Evolutionary conservation across 2,113 vertebrate genomes (phyloP), one percentile per base, ranked within the genome.

Genomic region (Holacanthus passer): DNA sequence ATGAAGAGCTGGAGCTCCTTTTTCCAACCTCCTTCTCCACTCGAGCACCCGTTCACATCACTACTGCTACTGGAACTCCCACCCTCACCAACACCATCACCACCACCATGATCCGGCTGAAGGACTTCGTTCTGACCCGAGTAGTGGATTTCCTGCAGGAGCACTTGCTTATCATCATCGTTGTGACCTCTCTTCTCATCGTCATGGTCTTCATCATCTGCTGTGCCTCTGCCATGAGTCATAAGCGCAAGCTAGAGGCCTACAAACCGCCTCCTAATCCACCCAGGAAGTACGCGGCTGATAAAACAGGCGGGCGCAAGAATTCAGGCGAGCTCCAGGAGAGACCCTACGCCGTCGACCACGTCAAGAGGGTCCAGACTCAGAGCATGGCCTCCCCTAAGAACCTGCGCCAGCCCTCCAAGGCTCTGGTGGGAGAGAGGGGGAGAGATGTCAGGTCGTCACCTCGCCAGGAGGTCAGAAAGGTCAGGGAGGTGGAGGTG

Each of bases 141-240:
- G 95, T 99, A 14, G 95, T 96, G 94, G 96, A 96, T 65, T 97
- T 99, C 93, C 94, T 99, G 90, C 96, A 96, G 76, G 95, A 97
- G 69, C 95, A 99, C 17, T 89, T 96, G 91, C 94, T 98, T 91
- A 95, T 98, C 88, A 96, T 97, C 63, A 95, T 97, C 0, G 97
- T 99, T 16, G 96, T 97, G 80, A 96, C 97, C 75, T 97, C 97
- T 1, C 92, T 99, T 75, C 94, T 95, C 73, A 96, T 98, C 3
- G 94, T 99, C 86, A 93, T 98, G 77, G 95, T 99, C 90, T 97
- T 98, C 90, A 96, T 97, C 19, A 91, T 97, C 82, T 99, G 98
- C 4, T 97, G 97, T 0, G 97, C 97, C 0, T 90, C 96, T 62
- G 95, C 98, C 17, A 96, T 98, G 79, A 96, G 96, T 82, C 98